These are phyloP conservation scores for Xanthorhoe spadicearia DNA, from an alignment of 2,888 invertebrate species.

Conservation along the genomic window DNA sequence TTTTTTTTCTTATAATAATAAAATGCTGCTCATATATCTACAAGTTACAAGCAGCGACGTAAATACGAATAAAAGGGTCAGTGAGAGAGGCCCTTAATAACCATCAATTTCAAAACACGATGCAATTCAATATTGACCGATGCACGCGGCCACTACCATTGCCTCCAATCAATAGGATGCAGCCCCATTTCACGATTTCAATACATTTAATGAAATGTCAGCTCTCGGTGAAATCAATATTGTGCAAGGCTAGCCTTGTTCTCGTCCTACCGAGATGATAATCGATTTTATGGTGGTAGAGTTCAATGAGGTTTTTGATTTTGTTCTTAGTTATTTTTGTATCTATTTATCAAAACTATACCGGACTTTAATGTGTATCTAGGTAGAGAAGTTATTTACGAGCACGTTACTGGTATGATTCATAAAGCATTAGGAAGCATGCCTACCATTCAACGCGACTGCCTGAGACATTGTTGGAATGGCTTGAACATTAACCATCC, in stretches of 20 bases:
- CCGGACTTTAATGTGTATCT: no score
- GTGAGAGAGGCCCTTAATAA: constrained; percentile 17
- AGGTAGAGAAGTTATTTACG: no score
- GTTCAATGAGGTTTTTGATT: not conserved
- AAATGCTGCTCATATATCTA: no score
- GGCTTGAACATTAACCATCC: no score
- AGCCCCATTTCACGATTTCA: constrained; percentile 82
- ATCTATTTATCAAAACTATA: no score
- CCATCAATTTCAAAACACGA: constrained; percentile 60
- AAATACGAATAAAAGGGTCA: not conserved
- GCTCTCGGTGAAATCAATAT: constrained; percentile 77
- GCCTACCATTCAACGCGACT: no score
- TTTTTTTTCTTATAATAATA: not conserved
- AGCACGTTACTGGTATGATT: no score
- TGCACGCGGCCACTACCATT: constrained; percentile 66
- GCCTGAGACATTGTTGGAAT: no score
- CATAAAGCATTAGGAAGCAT: no score
- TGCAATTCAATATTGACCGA: constrained; percentile 75
- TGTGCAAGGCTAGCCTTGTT: constrained; percentile 65
- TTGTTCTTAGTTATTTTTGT: not conserved
- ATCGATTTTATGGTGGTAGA: constrained; percentile 24
- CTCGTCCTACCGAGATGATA: constrained; percentile 54
- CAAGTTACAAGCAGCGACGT: not conserved
- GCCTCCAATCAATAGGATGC: constrained; percentile 79
- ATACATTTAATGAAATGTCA: constrained; percentile 83